Evolutionary conservation across 2,797 vertebrate species (phyloP), one percentile per base, ranked within the genome.

Genomic region (Diplodus sargus): DNA sequence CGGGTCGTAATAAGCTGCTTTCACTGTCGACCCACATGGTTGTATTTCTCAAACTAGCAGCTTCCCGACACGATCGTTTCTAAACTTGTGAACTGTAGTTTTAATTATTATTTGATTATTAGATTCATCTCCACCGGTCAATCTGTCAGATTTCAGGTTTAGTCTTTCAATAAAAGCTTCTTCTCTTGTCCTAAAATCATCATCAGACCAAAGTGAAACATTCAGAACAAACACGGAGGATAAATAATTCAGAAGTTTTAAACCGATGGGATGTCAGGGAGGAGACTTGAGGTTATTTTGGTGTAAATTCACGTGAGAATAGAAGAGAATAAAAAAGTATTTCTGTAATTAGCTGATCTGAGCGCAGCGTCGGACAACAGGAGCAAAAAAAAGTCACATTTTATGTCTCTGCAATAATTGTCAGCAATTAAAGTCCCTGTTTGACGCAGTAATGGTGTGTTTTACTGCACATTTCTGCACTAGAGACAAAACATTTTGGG

Each of bases 401-500:
- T 47, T 2, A 25, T 53, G 18, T 49, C 5, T 52, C 4, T n/a
- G 4, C 16, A 12, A 2, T 30, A 56, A 51, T 45, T 17, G 25
- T 56, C 18, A 45, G 30, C 51, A 43, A 70, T 65, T 64, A 56
- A 61, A 57, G 61, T 28, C 3, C 13, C 1, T 11, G 34, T 34
- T 15, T 22, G 23, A 64, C 7, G 10, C 22, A 9, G 48, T 60
- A 34, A 74, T 59, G 34, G 34, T 53, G 0, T 56, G 47, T 64
- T 60, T 9, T 1, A 1, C 1, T 18, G 8, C 10, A 34, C 25
- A 17, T 9, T 57, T 43, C 58, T 45, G 56, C 56, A 22, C 20
- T 20, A 3, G 54, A 71, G 48, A 71, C 54, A 58, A 65, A 56
- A 23, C 54, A 60, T 52, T 53, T 28, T n/a, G 20, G 43, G 45